Evolutionary conservation across 30 jellyfish, hydroid and myxozoan genomes (phyloP).

Genomic region (Mastigias papua): DNA sequence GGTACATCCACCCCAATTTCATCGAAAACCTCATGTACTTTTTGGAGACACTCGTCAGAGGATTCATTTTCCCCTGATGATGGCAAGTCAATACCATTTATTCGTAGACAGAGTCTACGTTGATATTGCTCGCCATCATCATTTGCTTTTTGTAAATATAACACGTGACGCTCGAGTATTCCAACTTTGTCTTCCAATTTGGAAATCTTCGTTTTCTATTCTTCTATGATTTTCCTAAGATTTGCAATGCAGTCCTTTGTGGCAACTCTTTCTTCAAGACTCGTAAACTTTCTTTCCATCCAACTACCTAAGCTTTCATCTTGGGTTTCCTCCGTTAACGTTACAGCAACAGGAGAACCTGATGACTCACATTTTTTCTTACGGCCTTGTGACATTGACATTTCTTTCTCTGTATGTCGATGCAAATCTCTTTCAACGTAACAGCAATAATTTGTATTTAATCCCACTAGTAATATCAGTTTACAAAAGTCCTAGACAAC

Average conservation of each 20-base stretch:
- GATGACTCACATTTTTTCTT: background rate
- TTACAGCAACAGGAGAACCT: background rate
- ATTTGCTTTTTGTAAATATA: background rate
- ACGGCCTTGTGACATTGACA: background rate
- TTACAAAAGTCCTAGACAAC: background rate
- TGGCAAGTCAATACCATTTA: constrained; percentile 12
- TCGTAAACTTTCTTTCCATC: background rate
- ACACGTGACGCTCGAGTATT: constrained; percentile 3
- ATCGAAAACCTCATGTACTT: constrained; percentile 31
- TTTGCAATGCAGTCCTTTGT: constrained; percentile 21
- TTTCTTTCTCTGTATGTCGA: background rate
- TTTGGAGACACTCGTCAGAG: constrained; percentile 38
- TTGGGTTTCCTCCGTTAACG: background rate
- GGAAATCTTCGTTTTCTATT: background rate
- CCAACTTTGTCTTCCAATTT: constrained; percentile 21
- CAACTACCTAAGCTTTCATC: background rate
- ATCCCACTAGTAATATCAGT: constrained; percentile 1
- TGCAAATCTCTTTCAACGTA: background rate
- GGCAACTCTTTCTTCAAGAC: constrained; percentile 10
- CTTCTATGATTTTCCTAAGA: constrained; percentile 6
- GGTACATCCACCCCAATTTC: constrained; percentile 44
- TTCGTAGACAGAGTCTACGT: constrained; percentile 18
- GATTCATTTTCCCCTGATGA: constrained; percentile 30
- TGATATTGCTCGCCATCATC: constrained; percentile 22
- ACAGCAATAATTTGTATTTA: background rate